Base-by-base conservation (phyloP, 2,888 invertebrate species). In the Antheraea yamamai region DNA sequence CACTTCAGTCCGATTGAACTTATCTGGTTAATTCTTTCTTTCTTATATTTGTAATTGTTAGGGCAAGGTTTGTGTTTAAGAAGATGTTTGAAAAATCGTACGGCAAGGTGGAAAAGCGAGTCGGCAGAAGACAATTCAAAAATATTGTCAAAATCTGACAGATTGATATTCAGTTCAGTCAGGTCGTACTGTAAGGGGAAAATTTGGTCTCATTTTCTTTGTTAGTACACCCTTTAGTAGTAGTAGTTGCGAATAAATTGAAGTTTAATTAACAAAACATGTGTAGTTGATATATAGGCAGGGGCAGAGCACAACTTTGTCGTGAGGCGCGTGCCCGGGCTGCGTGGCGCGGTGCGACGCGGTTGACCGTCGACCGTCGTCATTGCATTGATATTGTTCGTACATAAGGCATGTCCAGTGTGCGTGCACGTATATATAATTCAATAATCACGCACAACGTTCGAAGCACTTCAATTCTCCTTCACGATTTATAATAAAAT, bases 371-470 rank as follows among this genome's bases (percentile, higher is more conserved):
- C 30, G 70, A 52, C 26, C 55, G 52, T 35, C 39, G 70, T n/a
- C n/a, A 39, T 70, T 39, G 70, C 30, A 71, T 55, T 74, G 55
- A 68, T 52, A 55, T 47, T 70, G 73, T 73, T n/a, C 71, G 71
- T 39, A 39, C 64, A 76, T 23, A 58, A 51, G n/a, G 64, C 72
- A 73, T 74, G 70, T 66, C 64, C 51, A 61, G n/a, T 23, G 23
- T 26, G 64, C 74, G 72, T 75, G 70, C 35, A 39, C 35, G 73
- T 74, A 39, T 7, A 39, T 39, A 51, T 68, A 73, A 76, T 64
- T 75, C 30, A 61, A 47, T 70, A 39, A 70, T 70, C 70, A 70
- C 70, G 70, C 70, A 39, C 70, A 39, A 39, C 70, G 70, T 18
- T 23, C 58, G 58, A 18, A 10, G n/a, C 39, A 35, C 68, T 35